A percentile compares a stretch with the other conserved stretches of the same genome.
Conservation (phyloP, 2,888 invertebrate species). For the Stramonita haemastoma region DNA sequence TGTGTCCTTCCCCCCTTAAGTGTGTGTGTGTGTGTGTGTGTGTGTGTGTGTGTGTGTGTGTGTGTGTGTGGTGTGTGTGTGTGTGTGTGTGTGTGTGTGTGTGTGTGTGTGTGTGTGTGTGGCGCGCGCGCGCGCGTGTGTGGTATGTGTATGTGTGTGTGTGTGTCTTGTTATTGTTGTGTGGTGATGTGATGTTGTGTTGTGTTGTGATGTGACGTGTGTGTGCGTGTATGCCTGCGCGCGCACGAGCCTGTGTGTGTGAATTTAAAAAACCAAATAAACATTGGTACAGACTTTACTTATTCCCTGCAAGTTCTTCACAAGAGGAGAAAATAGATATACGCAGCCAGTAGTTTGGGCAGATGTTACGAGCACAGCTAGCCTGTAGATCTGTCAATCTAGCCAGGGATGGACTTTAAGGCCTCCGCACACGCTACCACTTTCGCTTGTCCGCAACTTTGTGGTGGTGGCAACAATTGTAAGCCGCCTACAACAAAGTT, state of each 20-base stretch:
- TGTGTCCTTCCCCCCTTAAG: too few relatives aligned
- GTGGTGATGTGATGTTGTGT: not conserved
- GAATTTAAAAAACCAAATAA: not conserved
- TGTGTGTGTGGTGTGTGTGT: too few relatives aligned
- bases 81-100: too few relatives aligned
- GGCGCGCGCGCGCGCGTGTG: too few relatives aligned
- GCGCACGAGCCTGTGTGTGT: not conserved
- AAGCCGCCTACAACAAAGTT: too few relatives aligned
- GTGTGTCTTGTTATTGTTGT: not conserved
- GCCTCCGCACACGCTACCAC: not conserved
- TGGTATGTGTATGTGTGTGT: not conserved
- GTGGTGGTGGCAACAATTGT: too few relatives aligned
- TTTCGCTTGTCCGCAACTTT: too few relatives aligned
- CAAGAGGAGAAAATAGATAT: not conserved
- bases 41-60: too few relatives aligned
- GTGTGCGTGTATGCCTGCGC: conserved; percentile 8
- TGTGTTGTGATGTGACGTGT: not conserved
- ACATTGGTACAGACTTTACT: not conserved
- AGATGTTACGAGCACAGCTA: not conserved
- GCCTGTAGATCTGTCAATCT: not conserved
- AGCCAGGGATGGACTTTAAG: not conserved
- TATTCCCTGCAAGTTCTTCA: not conserved
- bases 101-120: too few relatives aligned
- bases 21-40: too few relatives aligned
- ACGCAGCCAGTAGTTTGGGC: not conserved